Evolutionary conservation across 2,113 vertebrate genomes (phyloP), one percentile per base, ranked within the genome.

Genomic region (Anas platyrhynchos): DNA sequence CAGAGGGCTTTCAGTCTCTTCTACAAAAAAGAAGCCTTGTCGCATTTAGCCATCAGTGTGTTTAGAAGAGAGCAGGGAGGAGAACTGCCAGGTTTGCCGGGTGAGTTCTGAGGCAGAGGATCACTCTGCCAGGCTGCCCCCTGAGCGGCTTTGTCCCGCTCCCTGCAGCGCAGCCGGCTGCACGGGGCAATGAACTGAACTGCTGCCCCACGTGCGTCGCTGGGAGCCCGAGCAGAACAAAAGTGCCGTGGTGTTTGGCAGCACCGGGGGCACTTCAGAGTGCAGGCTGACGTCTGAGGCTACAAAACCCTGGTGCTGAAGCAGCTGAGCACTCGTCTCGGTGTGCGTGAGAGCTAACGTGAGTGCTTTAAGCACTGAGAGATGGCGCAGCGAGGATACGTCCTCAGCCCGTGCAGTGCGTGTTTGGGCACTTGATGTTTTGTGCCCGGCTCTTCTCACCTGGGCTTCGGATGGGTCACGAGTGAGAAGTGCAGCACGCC

Each of bases 1-100:
- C 5, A 6, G 29, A 52, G 67, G 50, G 32, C 26, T 84, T 54
- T 68, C 27, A 18, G 31, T 36, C 0, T 0, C 26, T 77, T 9
- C 63, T 54, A 7, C 44, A 71, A 12, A 65, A 59, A 55, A 75
- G 32, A 55, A 79, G 36, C 80, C 43, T 18, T 9, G 54, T 34
- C 0, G 0, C 2, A 1, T 32, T 16, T n/a, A 74, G 61, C 22
- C 78, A 13, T 18, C 14, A 1, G 44, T 43, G 46, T 16, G 2
- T 15, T 75, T 27, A 11, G 14, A 15, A 22, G 29, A 23, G 32
- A 56, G 56, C 3, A 8, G 50, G 48, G 44, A 78, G 41, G 41
- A 20, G 58, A 48, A 58, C 14, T 0, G 0, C 2, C 16, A 9
- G 22, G 3, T 26, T 21, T 22, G 31, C 1, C 1, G 46, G 41